Percentiles rank a stretch among this genome's conserved stretches.
These are phyloP conservation scores for Hyposmocoma kahamanoa DNA, from an alignment of 1,140 invertebrate species.

Conservation along the genomic window DNA sequence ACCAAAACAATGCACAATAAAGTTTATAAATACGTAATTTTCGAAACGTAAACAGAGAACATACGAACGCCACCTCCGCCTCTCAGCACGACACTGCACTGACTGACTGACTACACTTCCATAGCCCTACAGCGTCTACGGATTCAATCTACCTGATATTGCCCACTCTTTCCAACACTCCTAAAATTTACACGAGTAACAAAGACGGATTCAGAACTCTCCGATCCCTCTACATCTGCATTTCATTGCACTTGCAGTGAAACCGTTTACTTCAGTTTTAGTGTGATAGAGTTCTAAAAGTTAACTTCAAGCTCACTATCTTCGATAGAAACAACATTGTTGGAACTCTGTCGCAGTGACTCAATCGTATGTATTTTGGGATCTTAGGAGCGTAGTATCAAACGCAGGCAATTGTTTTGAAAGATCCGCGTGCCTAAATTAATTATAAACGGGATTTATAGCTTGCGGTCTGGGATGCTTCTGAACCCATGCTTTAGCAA, in stretches of 20 bases:
- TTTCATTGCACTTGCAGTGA: slow-evolving; percentile 35
- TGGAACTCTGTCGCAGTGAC: slow-evolving; percentile 8
- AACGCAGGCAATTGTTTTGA: slow-evolving; percentile 10
- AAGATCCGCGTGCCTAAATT: slow-evolving; percentile 13
- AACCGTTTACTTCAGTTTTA: slow-evolving; percentile 1
- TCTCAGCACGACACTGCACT: slow-evolving; percentile 34
- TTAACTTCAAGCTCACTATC: slow-evolving; percentile 6
- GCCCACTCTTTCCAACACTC: slow-evolving; percentile 21
- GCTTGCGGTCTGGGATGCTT: no score
- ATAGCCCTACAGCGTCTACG: background rate
- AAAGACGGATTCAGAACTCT: slow-evolving; percentile 26
- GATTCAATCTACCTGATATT: slow-evolving; percentile 26
- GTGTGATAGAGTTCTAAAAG: slow-evolving; percentile 17
- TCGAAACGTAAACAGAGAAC: slow-evolving; percentile 15
- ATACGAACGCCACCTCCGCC: slow-evolving; percentile 24
- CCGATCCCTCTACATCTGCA: slow-evolving; percentile 23
- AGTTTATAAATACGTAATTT: slow-evolving; percentile 64
- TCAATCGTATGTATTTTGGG: slow-evolving; percentile 9
- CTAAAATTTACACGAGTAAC: slow-evolving; percentile 17
- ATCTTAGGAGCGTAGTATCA: slow-evolving; percentile 7
- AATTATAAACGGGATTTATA: slow-evolving; percentile 13
- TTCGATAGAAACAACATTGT: background rate
- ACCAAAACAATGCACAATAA: slow-evolving; percentile 54
- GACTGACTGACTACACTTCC: slow-evolving; percentile 21
- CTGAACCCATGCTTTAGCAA: no score